Base-by-base conservation (phyloP, 2,888 invertebrate genomes). In the Clunio marinus region DNA sequence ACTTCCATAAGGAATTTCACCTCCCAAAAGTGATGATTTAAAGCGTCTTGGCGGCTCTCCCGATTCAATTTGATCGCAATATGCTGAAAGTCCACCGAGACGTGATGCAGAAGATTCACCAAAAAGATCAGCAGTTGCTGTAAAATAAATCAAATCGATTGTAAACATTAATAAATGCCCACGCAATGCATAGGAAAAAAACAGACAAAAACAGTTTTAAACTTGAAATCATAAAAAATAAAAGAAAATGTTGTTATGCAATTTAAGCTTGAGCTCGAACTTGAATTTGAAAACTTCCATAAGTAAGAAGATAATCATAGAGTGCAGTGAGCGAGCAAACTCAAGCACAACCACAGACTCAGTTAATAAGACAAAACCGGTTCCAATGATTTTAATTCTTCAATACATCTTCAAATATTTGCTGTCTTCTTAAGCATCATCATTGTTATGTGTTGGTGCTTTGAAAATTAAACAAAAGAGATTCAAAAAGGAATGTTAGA, bases 1-100 rank as follows among this genome's bases (percentile, higher is more conserved):
- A 73, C 89, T 88, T n/a, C 89, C 89, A 73, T 91, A 91, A 2
- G 91, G 91, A 51, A 88, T 83, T 74, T 89, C 89, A 20, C 90
- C 91, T 27, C 91, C 91, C 28, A 90, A 82, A 73, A 90, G 89
- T 20, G 90, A 90, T 22, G 90, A 90, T 71, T 88, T 87, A 75
- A 91, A 91, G 71, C 88, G 82, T 51, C 86, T 78, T 1, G 85
- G 84, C 35, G 83, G 82, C 24, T 75, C 73, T 69, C 32, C 59
- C n/a, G 51, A 15, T 15, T 22, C 24, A 25, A 58, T 71, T 72
- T 1, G 76, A 73, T 8, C 72, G 72, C 41, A 72, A 70, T 20
- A 65, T 22, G 55, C 15, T n/a, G 73, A 71, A 8, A 72, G 75
- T 65, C 71, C 70, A 8, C 70, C 70, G 28, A 62, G 57, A 17